Evolutionary conservation across 1,140 invertebrate species (phyloP), one percentile per base, ranked within the genome.

Genomic region (Aphelinus atriplicis): DNA sequence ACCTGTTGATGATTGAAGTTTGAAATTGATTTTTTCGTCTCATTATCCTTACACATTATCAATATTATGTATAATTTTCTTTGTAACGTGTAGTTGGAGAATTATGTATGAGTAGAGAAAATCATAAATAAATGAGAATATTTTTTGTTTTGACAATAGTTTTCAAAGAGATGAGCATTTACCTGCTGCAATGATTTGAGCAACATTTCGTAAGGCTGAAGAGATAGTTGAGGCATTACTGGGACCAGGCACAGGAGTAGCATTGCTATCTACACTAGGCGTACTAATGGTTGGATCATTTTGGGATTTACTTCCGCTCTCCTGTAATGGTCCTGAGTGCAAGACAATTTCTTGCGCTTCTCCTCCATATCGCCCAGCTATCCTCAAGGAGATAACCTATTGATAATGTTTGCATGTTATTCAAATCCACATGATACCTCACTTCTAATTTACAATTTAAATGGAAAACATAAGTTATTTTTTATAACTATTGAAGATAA

Each of bases 351-450:
- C 93, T 84, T 94, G 94, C 71, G 91, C 88, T 80, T 92, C 90
- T 81, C 92, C 92, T 82, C 93, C 91, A 85, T 90, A 92, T 69
- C 91, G 89, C 69, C 92, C 90, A 79, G 94, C 95, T 86, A 97
- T 91, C 80, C 95, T 94, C 80, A 98, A 90, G 60, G 95, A 96
- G 86, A 98, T 96, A 63, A 93, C 90, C 91, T 92, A 75, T 56
- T 66, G 75, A 79, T 6, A 79, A 47, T 64, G 10, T 10, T 62
- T 46, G 6, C 7, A 47, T 46, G 50, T n/a, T 26, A 26, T 26
- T 26, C 26, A 26, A 26, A 26, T 26, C 42, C 69, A 60, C 42
- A 55, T 46, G 10, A 62, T 62, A 6, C n/a, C 4, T 42, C 6
- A 62, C 62, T 77, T 73, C 46, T 47, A 47, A 71, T 61, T 63